Percentiles rank a stretch among this genome's conserved stretches.
These are phyloP conservation scores for Vanessa cardui DNA, from an alignment of 2,888 invertebrate species.

Conservation along the genomic window DNA sequence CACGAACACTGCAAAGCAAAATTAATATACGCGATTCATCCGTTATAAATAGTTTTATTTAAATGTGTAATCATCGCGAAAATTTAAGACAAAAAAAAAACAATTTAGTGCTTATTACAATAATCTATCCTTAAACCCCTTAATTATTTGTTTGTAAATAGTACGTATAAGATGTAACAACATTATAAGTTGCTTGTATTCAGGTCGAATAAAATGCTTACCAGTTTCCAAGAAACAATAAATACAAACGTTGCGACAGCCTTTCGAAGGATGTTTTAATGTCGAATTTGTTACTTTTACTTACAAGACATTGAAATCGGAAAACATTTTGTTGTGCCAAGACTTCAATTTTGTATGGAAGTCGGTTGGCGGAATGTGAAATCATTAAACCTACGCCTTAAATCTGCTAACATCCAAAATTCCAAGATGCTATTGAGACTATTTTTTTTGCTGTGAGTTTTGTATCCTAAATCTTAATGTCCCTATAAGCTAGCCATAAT, in stretches of 20 bases:
- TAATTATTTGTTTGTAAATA: conserved; percentile 24
- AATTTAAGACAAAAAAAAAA: too few relatives aligned
- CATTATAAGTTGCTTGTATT: conserved; percentile 35
- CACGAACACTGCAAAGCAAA: too few relatives aligned
- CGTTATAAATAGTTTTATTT: too few relatives aligned
- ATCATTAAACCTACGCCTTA: conserved; percentile 6
- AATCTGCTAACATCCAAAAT: too few relatives aligned
- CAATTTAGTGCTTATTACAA: too few relatives aligned
- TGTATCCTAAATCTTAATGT: too few relatives aligned
- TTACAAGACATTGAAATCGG: conserved; percentile 47
- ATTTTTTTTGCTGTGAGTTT: too few relatives aligned
- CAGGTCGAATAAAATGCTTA: conserved; percentile 58
- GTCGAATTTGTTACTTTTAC: conserved; percentile 54
- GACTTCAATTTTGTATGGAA: conserved; percentile 66
- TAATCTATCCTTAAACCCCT: background rate
- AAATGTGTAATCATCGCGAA: too few relatives aligned
- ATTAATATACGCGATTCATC: too few relatives aligned
- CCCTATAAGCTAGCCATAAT: too few relatives aligned
- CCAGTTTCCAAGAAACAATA: conserved; percentile 39
- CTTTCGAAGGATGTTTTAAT: conserved; percentile 49
- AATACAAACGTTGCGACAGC: conserved; percentile 56
- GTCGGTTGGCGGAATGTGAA: conserved; percentile 52
- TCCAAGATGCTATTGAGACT: too few relatives aligned
- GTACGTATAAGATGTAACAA: conserved; percentile 23
- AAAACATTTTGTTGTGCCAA: conserved; percentile 63